Percentiles rank a stretch among this genome's conserved stretches.
Conservation (phyloP, 2,797 vertebrate genomes). For the Melopsittacus undulatus region DNA sequence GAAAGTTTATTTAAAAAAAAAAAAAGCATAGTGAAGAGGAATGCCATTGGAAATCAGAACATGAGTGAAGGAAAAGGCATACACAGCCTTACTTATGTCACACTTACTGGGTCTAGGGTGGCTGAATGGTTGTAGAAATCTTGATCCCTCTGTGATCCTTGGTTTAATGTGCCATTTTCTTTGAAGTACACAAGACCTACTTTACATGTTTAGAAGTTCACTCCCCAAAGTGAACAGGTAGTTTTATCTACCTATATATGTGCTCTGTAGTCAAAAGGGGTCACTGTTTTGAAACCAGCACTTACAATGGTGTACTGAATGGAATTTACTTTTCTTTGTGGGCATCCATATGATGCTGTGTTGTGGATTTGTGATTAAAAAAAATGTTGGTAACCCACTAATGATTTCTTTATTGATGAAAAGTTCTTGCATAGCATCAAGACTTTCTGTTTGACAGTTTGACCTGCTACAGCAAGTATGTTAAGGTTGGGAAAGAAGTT, state of each 20-base stretch:
- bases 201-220: not conserved
- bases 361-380: not conserved
- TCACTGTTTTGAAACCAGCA: not conserved
- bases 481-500: not conserved
- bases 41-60: not conserved
- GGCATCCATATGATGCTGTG: not conserved
- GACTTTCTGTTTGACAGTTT: not conserved
- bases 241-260: rapidly evolving
- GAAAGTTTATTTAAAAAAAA: not conserved
- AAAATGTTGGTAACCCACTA: rapidly evolving
- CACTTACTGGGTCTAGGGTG: not conserved
- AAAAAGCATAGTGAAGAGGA: not conserved
- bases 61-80: not conserved
- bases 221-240: not conserved
- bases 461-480: not conserved
- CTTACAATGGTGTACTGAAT: not conserved
- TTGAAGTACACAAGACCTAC: not conserved
- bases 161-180: not conserved
- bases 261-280: not conserved
- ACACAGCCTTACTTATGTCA: not conserved
- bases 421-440: not conserved
- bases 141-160: not conserved
- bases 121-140: not conserved
- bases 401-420: not conserved
- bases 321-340: not conserved